These are phyloP conservation scores for Rhopalosiphum padi DNA, from an alignment of 1,140 invertebrate genomes.

Conservation along the genomic window DNA sequence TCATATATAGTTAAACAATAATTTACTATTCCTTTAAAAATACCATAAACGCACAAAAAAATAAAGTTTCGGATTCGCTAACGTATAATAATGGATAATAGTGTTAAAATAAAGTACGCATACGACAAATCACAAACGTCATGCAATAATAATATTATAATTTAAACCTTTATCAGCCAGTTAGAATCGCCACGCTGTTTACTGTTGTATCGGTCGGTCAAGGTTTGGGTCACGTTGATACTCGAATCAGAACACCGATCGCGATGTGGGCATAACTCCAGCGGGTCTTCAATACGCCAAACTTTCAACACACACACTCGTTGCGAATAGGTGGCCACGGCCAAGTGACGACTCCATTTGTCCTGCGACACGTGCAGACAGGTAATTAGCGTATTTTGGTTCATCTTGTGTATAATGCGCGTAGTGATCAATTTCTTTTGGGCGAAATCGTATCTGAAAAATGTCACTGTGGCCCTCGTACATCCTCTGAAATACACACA, in stretches of 20 bases:
- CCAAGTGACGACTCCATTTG: conserved; percentile 16
- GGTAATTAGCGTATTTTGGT: neutral
- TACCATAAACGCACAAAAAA: no score
- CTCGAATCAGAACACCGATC: neutral
- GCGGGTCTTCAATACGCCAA: conserved; percentile 19
- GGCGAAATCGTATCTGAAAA: neutral
- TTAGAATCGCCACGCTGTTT: neutral
- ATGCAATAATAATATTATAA: neutral
- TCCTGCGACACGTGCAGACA: neutral
- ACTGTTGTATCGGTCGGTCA: neutral
- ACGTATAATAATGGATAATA: no score
- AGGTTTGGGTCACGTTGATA: neutral
- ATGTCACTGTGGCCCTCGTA: neutral
- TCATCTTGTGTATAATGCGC: neutral
- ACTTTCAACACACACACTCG: neutral
- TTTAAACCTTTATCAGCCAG: conserved; percentile 33
- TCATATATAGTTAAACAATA: no score
- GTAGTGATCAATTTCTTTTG: neutral
- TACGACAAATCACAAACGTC: no score
- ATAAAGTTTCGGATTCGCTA: no score
- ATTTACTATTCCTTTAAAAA: no score
- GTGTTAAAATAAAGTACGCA: no score
- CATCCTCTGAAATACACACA: conserved; percentile 5
- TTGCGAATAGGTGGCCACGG: neutral
- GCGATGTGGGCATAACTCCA: neutral